A percentile compares a stretch with the other conserved stretches of the same genome.
These are phyloP conservation scores for Dromas ardeola DNA, from an alignment of 2,113 vertebrate species.

Conservation along the genomic window DNA sequence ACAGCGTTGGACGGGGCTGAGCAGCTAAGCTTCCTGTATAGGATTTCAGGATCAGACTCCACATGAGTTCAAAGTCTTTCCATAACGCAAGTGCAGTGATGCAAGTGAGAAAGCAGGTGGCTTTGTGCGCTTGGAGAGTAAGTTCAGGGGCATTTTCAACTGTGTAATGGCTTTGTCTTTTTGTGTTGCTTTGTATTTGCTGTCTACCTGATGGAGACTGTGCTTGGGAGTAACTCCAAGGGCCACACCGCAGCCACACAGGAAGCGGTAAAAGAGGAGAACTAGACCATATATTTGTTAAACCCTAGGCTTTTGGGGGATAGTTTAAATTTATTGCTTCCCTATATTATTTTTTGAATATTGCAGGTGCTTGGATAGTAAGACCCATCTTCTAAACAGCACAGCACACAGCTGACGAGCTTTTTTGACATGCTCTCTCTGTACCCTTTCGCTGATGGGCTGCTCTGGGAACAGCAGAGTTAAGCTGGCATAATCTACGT, in stretches of 20 bases:
- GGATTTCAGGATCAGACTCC: not conserved
- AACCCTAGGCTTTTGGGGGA: not conserved
- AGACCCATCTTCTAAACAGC: not conserved
- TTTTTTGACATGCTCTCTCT: not conserved
- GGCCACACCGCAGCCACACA: not conserved
- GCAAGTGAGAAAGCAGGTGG: conserved; percentile 49
- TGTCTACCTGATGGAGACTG: not conserved
- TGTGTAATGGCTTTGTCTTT: not conserved
- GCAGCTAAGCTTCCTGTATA: not conserved
- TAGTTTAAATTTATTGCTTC: conserved; percentile 21
- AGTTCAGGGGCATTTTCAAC: not conserved
- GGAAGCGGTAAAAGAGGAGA: conserved; percentile 13
- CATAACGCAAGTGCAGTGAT: not conserved
- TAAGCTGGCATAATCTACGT: not conserved
- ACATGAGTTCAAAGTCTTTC: not conserved
- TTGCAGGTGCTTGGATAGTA: not conserved
- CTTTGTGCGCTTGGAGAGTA: not conserved
- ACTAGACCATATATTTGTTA: not conserved
- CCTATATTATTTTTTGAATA: not conserved
- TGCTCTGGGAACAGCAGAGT: not conserved
- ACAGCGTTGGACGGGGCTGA: not conserved
- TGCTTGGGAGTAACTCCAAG: not conserved
- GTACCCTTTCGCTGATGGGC: not conserved
- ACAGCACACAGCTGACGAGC: not conserved
- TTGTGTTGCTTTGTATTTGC: not conserved